These are phyloP conservation scores for Menura novaehollandiae DNA, from an alignment of 2,113 vertebrate genomes.

Conservation along the genomic window DNA sequence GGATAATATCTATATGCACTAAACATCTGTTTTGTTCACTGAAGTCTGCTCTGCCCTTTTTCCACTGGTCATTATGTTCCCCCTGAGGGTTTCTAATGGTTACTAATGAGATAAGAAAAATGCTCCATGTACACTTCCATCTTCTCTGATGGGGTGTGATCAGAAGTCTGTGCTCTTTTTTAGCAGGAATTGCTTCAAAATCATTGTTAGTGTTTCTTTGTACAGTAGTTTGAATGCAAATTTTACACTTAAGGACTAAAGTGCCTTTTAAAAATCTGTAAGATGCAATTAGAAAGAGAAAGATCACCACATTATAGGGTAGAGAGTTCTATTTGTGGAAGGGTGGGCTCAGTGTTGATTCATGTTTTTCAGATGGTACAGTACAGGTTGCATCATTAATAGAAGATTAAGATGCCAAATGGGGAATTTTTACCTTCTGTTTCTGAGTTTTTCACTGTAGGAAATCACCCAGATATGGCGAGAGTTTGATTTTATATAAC, in stretches of 20 bases:
- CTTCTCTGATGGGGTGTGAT: slow-evolving; percentile 7
- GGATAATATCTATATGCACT: slow-evolving; percentile 73
- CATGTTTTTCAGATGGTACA: slow-evolving; percentile 44
- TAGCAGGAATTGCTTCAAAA: slow-evolving; percentile 40
- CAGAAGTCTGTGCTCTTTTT: slow-evolving; percentile 2
- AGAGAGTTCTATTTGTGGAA: slow-evolving; percentile 30
- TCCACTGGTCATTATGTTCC: slow-evolving; percentile 62
- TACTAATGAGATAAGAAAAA: slow-evolving; percentile 61
- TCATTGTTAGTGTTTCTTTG: slow-evolving; percentile 61
- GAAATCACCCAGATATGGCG: slow-evolving; percentile 61
- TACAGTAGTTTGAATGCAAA: slow-evolving; percentile 43
- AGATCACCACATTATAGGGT: slow-evolving; percentile 14
- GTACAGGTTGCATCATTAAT: slow-evolving; percentile 58
- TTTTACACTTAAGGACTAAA: slow-evolving; percentile 53
- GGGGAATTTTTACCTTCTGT: slow-evolving; percentile 62
- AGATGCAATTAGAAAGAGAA: slow-evolving; percentile 55
- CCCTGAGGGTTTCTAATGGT: slow-evolving; percentile 58
- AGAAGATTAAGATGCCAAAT: slow-evolving; percentile 61
- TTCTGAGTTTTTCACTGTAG: slow-evolving; percentile 60
- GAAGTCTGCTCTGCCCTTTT: slow-evolving; percentile 62
- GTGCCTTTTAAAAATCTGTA: slow-evolving; percentile 60
- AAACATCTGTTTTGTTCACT: slow-evolving; percentile 74
- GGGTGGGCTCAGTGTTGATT: slow-evolving; percentile 45
- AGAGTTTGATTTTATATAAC: slow-evolving; percentile 65
- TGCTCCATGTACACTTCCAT: slow-evolving; percentile 10